Conservation (phyloP, 2,797 vertebrate genomes). For the Argya squamiceps region DNA sequence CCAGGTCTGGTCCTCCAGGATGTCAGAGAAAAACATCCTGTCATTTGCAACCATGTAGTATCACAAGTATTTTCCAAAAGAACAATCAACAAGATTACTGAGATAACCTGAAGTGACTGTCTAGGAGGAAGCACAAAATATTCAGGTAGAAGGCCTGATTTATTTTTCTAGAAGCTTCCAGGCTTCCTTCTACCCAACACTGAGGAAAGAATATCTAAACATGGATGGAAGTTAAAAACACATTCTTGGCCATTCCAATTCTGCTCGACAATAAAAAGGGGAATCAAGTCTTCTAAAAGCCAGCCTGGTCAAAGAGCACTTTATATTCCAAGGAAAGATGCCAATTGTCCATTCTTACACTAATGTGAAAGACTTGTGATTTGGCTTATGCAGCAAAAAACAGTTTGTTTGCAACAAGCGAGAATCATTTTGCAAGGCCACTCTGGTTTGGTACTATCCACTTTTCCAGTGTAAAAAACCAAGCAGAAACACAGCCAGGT, state of each 20-base stretch:
- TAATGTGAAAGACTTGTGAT: background rate
- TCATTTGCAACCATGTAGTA: background rate
- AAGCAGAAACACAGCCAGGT: background rate
- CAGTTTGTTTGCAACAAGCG: background rate
- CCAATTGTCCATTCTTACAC: background rate
- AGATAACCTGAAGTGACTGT: background rate
- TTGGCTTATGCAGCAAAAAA: background rate
- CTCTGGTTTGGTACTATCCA: background rate
- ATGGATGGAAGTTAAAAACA: background rate
- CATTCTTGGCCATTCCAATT: background rate
- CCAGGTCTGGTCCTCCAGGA: background rate
- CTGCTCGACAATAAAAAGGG: background rate
- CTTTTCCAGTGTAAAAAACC: background rate
- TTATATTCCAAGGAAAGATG: background rate
- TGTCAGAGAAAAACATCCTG: background rate
- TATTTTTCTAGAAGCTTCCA: slow-evolving; percentile 4
- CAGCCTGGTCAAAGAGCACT: background rate
- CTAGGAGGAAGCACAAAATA: background rate
- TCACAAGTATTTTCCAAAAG: background rate
- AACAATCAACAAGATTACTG: background rate
- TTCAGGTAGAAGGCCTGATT: background rate
- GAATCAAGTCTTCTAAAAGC: background rate
- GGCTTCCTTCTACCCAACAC: background rate
- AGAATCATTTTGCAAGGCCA: background rate
- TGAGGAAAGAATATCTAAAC: background rate